Conservation (phyloP, 2,888 invertebrate species). For the Rugalucina vietnamica region DNA sequence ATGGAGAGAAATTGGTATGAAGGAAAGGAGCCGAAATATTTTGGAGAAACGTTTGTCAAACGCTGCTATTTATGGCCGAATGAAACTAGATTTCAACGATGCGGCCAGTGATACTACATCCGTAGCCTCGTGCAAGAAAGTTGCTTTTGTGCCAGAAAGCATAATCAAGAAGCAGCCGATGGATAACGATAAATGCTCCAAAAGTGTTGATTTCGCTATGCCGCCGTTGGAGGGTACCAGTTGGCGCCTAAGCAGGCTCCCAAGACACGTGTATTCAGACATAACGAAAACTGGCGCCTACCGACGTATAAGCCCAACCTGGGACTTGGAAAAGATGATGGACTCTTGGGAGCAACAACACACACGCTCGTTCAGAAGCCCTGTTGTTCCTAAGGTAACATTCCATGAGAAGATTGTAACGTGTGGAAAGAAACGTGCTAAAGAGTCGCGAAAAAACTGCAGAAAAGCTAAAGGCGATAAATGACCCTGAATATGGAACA, state of each 20-base stretch:
- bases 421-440: not conserved
- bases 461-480: not conserved
- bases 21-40: constrained; percentile 61
- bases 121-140: not conserved
- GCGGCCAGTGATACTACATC: not conserved
- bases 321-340: constrained; percentile 60
- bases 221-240: not conserved
- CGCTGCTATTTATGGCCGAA: not conserved
- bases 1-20: constrained; percentile 75
- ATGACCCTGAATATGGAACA: too few species aligned
- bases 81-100: not conserved
- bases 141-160: not conserved
- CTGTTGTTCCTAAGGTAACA: not conserved
- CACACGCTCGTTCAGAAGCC: constrained; percentile 71
- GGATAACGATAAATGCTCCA: not conserved
- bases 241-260: not conserved
- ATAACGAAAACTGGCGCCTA: not conserved
- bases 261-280: not conserved
- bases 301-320: not conserved
- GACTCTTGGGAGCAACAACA: constrained; percentile 71
- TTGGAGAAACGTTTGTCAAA: not conserved
- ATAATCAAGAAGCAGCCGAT: not conserved
- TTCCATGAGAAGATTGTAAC: not conserved
- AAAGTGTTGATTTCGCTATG: not conserved
- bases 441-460: not conserved